Conservation (phyloP, 2,113 vertebrate species). For the Castor canadensis region DNA sequence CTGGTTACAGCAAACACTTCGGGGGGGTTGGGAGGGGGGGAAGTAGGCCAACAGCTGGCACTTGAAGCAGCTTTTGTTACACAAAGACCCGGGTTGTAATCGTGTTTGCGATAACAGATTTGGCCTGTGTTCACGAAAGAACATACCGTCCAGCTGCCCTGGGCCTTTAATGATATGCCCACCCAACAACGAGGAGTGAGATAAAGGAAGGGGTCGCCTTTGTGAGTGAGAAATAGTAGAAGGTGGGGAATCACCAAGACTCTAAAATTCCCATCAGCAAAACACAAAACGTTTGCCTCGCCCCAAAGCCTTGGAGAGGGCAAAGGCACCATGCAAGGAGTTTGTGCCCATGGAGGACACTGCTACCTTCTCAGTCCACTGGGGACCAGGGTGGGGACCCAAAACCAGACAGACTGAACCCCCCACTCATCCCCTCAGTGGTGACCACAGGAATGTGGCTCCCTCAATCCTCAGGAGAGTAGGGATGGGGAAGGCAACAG, state of each 20-base stretch:
- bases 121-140: background rate
- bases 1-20: background rate
- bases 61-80: background rate
- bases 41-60: constrained; percentile 13
- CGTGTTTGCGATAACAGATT: background rate
- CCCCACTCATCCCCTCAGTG: accelerated
- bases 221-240: too few species aligned
- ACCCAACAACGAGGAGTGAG: accelerated
- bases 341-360: background rate
- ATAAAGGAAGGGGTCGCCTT: background rate
- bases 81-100: background rate
- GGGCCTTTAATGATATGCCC: background rate
- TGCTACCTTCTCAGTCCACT: background rate
- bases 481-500: background rate
- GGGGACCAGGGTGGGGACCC: background rate
- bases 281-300: background rate
- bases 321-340: background rate
- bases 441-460: accelerated
- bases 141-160: accelerated
- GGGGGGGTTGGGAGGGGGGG: too few species aligned
- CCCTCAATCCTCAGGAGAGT: accelerated
- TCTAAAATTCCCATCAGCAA: background rate
- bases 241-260: too few species aligned
- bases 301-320: background rate
- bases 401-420: background rate